phyloP scores from a whole-genome alignment of 2,113 vertebrate species.

The Ochotona curzoniae region DNA sequence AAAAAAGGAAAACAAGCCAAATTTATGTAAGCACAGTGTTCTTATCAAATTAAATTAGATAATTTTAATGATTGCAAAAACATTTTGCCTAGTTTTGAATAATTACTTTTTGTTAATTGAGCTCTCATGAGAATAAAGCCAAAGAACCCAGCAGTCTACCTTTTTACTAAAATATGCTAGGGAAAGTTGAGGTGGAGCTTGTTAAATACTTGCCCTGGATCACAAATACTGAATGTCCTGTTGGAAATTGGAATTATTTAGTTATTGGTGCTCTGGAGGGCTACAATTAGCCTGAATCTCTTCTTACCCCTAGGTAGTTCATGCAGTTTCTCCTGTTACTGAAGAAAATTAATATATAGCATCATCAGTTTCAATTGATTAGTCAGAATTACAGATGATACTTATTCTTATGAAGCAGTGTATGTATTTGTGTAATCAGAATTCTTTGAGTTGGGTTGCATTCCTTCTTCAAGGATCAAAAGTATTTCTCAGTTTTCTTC shows the following conservation, averaged over 20 bases:
- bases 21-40: not conserved
- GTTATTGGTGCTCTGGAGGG: not conserved
- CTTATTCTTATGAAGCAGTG: not conserved
- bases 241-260: slow-evolving; percentile 39
- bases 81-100: not conserved
- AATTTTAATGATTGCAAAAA: slow-evolving; percentile 27
- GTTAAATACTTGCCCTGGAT: not conserved
- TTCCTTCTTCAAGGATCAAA: slow-evolving; percentile 24
- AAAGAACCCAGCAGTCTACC: not conserved
- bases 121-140: slow-evolving; percentile 10
- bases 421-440: not conserved
- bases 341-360: slow-evolving; percentile 28
- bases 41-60: not conserved
- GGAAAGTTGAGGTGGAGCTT: not conserved
- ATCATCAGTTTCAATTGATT: not conserved
- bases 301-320: slow-evolving; percentile 6
- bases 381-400: not conserved
- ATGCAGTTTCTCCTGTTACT: slow-evolving; percentile 18
- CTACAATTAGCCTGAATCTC: slow-evolving; percentile 1
- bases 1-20: not conserved
- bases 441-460: slow-evolving; percentile 5
- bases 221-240: not conserved
- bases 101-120: slow-evolving; percentile 48
- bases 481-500: slow-evolving; percentile 13
- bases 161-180: not conserved